Evolutionary conservation across 2,888 invertebrate species (phyloP), one percentile per base, ranked within the genome.

Genomic region (Ennomos fuscantarius): DNA sequence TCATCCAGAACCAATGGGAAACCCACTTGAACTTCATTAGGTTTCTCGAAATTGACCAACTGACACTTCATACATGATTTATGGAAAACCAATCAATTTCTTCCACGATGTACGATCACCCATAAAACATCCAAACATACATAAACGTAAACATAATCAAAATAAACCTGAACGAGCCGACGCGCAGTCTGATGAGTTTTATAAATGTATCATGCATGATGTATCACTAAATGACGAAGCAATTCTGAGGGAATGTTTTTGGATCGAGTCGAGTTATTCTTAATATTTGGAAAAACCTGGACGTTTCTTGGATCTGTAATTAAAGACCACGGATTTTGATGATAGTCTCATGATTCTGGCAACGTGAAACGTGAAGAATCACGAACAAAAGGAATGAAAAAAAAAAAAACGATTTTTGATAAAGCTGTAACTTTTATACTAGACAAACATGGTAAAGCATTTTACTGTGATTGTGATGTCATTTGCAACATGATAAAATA

Each of bases 171-270:
- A 61, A 32, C 47, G 32, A 31, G 74, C 78, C 80, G 85, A 81
- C 84, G 76, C 73, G 84, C 83, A 66, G 84, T 85, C 85, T 86
- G 63, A 74, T 74, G 70, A 72, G 69, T 72, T 69, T 74, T 73
- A 74, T 73, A 70, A 71, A 68, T 72, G 70, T 68, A 60, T 69
- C 72, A 65, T 34, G 33, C 15, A 33, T 57, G 66, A 70, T 70
- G 65, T 68, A 65, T 65, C 35, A 49, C 39, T 12, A 47, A 47
- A 46, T 32, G 8, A 11, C 12, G 15, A 13, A 6, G n/a, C 12
- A 39, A 1, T 57, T 66, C 55, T n/a, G 37, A 36, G 50, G 32
- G 49, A 63, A 68, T 55, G 58, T 60, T 58, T 58, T 57, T 42
- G 53, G 32, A 55, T 24, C 24, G 32, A 51, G 57, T 55, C 44